These are phyloP conservation scores for Cheilosia vulpina DNA, from an alignment of 2,888 invertebrate species.

Conservation along the genomic window DNA sequence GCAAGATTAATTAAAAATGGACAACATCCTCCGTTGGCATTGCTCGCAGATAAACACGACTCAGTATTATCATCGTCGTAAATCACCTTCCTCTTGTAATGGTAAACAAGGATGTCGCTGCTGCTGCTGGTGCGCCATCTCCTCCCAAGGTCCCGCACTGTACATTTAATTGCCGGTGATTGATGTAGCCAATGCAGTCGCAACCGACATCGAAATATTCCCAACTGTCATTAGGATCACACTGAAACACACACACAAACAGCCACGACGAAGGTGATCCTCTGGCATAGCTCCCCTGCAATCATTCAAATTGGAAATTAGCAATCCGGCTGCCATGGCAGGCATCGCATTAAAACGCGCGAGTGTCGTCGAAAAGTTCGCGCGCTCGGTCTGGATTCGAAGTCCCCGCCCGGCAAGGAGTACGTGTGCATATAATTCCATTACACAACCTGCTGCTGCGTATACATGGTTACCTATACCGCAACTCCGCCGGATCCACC, in stretches of 20 bases:
- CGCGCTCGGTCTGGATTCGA: neutral
- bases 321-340: slow-evolving; percentile 70
- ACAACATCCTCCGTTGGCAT: slow-evolving; percentile 72
- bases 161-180: slow-evolving; percentile 73
- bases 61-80: slow-evolving; percentile 70
- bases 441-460: slow-evolving; percentile 52
- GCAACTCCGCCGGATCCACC: slow-evolving; percentile 18
- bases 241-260: slow-evolving; percentile 50
- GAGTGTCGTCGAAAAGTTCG: slow-evolving; percentile 65
- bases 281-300: slow-evolving; percentile 35
- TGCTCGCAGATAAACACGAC: slow-evolving; percentile 70
- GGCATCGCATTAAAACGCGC: slow-evolving; percentile 65
- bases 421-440: slow-evolving; percentile 72
- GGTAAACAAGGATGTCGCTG: slow-evolving; percentile 64
- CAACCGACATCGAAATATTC: slow-evolving; percentile 74
- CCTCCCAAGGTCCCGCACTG: slow-evolving; percentile 27
- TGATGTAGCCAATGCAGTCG: slow-evolving; percentile 74
- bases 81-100: slow-evolving; percentile 58
- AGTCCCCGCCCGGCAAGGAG: slow-evolving; percentile 44
- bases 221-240: slow-evolving; percentile 75
- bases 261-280: neutral
- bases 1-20: slow-evolving; percentile 71
- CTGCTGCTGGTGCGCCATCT: slow-evolving; percentile 14
- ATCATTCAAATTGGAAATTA: slow-evolving; percentile 74
- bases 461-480: neutral